Conservation (phyloP, 2,797 vertebrate species). For the Esox masquinongy region DNA sequence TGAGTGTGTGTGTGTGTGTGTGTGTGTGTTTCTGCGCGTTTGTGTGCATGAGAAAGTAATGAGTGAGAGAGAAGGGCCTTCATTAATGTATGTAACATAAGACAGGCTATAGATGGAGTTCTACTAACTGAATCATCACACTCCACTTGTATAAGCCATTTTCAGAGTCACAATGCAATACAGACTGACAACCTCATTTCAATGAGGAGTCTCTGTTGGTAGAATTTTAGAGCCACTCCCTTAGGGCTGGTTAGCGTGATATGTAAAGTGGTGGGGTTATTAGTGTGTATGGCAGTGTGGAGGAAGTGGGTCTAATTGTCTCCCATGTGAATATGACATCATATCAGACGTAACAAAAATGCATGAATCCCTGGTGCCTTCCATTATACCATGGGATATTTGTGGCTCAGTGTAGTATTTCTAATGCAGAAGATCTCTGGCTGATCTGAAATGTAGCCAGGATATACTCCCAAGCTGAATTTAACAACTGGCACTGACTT, state of each 20-base stretch:
- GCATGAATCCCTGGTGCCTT: constrained; percentile 10
- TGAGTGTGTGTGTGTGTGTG: constrained; percentile 25
- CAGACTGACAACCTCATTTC: not conserved
- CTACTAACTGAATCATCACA: not conserved
- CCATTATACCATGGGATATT: constrained; percentile 3
- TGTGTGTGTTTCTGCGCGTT: not conserved
- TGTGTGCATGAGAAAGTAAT: not conserved
- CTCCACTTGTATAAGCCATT: not conserved
- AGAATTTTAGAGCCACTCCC: not conserved
- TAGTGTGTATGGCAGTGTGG: constrained; percentile 6
- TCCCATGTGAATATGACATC: constrained; percentile 23
- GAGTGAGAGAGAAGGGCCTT: not conserved
- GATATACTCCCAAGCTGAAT: not conserved
- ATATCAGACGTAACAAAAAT: not conserved
- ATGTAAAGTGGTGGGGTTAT: not conserved
- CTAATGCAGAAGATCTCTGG: not conserved
- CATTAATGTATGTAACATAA: not conserved
- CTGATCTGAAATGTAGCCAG: not conserved
- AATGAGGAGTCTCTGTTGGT: not conserved
- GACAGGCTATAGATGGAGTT: not conserved
- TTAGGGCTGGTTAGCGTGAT: constrained; percentile 8
- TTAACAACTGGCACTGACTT: not conserved
- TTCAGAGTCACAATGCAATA: not conserved
- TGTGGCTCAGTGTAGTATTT: constrained; percentile 1
- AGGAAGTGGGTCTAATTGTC: not conserved